Percentiles rank a stretch among this genome's conserved stretches.
phyloP scores from a whole-genome alignment of 2,797 vertebrate genomes.

The Enteromius mattozi region DNA sequence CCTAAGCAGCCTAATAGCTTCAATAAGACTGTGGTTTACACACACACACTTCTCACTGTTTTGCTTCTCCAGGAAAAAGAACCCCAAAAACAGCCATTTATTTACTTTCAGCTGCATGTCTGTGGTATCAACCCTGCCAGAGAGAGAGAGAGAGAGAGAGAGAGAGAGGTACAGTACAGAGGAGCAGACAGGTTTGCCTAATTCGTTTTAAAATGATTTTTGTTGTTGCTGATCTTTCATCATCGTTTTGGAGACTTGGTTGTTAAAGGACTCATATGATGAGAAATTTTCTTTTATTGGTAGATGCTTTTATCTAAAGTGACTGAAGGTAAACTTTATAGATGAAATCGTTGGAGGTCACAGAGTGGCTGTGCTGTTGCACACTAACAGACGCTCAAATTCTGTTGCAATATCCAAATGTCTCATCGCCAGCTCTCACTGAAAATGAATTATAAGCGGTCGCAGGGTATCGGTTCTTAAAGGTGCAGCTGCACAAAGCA shows the following conservation, averaged over 20 bases:
- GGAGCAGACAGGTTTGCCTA: slow-evolving; percentile 65
- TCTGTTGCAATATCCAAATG: neutral
- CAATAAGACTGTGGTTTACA: slow-evolving; percentile 84
- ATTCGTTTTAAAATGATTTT: neutral
- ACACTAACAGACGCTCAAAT: neutral
- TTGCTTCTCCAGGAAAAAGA: slow-evolving; percentile 78
- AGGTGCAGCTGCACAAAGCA: slow-evolving; percentile 13
- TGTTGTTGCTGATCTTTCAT: neutral
- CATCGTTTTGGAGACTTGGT: neutral
- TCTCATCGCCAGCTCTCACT: neutral
- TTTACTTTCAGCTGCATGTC: slow-evolving; percentile 75
- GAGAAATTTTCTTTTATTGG: neutral
- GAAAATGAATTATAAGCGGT: neutral
- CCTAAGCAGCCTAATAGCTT: slow-evolving; percentile 79
- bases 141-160: slow-evolving; percentile 57
- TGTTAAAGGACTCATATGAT: neutral
- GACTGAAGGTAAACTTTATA: neutral
- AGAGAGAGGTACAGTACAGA: slow-evolving; percentile 43
- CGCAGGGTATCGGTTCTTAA: neutral
- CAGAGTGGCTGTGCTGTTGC: neutral
- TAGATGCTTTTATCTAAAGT: neutral
- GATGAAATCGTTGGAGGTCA: neutral
- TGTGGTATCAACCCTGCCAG: slow-evolving; percentile 66
- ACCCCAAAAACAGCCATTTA: slow-evolving; percentile 76
- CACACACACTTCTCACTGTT: slow-evolving; percentile 71